Base-by-base conservation (phyloP, 2,113 vertebrate genomes). In the Caranx ignobilis region DNA sequence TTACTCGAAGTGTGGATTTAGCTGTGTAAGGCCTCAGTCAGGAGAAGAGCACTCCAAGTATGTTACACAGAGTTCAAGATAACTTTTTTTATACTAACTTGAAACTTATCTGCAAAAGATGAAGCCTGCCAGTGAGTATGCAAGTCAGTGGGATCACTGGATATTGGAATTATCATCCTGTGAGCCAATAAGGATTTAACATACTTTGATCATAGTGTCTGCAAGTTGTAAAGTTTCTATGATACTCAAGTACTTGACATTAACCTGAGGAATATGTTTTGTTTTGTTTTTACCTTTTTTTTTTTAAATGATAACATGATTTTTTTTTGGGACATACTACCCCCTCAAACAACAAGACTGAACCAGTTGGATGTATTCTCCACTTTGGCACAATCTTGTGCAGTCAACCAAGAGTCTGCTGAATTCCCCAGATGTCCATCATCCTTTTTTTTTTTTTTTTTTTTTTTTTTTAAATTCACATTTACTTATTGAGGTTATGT, bases 1-100 rank as follows among this genome's bases (percentile, higher is more conserved):
- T 93, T 94, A 94, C 82, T 85, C 71, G 26, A 47, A 81, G 21
- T 75, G 71, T 93, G 94, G 93, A 95, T 94, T 82, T 92, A 93
- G 87, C 89, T 62, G 87, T 74, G 79, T 85, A 74, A 88, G 72
- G 72, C 65, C 55, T 80, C 77, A 57, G 54, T 75, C 54, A 90
- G 77, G 60, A 89, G 68, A 87, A 85, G 77, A 84, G 19, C 35
- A 39, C 59, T 77, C 35, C 47, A 48, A 81, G 64, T 70, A 63
- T 66, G 43, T 54, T 39, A 41, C 19, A 80, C 56, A 61, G 66
- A 76, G 64, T 64, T n/a, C 39, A 88, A 85, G 84, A 84, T 61
- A 69, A 37, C 52, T 35, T 78, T 88, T 82, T 72, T 21, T 15
- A 72, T 26, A 75, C 56, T 69, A 67, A 71, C 57, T 65, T 83